Percentiles rank a stretch among this genome's conserved stretches.
phyloP scores from a whole-genome alignment of 2,888 invertebrate genomes.

The Amphipyra berbera region DNA sequence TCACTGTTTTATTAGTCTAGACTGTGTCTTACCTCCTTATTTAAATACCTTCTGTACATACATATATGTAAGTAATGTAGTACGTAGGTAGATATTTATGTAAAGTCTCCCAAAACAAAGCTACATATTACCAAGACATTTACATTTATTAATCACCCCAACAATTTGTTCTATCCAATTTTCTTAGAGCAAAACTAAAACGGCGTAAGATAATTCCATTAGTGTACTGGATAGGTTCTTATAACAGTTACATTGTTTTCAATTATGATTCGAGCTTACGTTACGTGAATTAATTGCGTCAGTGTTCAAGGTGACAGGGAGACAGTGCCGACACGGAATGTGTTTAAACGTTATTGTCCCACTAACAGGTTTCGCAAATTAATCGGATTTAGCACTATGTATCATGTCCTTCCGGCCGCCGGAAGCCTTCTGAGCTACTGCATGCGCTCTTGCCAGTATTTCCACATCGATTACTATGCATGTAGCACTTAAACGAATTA shows the following conservation, averaged over 20 bases:
- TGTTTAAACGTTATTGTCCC: slow-evolving; percentile 80
- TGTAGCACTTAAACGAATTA: slow-evolving; percentile 7
- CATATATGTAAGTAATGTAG: not conserved
- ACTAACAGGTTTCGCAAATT: slow-evolving; percentile 80
- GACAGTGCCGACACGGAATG: slow-evolving; percentile 73
- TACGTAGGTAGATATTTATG: slow-evolving; percentile 2
- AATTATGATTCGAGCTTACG: slow-evolving; percentile 67
- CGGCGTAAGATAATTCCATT: slow-evolving; percentile 36
- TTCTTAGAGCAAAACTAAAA: slow-evolving; percentile 28
- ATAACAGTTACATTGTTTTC: slow-evolving; percentile 58
- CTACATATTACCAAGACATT: slow-evolving; percentile 40
- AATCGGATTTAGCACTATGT: slow-evolving; percentile 80
- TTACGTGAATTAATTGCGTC: slow-evolving; percentile 69
- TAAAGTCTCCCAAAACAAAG: slow-evolving; percentile 25
- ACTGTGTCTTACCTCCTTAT: slow-evolving; percentile 6
- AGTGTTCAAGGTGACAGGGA: slow-evolving; percentile 64
- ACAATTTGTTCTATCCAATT: slow-evolving; percentile 39
- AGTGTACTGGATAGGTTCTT: slow-evolving; percentile 33
- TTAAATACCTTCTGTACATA: slow-evolving; percentile 22
- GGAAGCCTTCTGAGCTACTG: slow-evolving; percentile 64
- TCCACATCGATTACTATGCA: slow-evolving; percentile 56
- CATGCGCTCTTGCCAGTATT: slow-evolving; percentile 53
- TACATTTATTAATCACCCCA: slow-evolving; percentile 49
- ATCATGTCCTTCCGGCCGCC: slow-evolving; percentile 72
- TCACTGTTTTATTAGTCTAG: slow-evolving; percentile 8